Base-by-base conservation (phyloP, 2,797 vertebrate species). In the Gallirallus australis region DNA sequence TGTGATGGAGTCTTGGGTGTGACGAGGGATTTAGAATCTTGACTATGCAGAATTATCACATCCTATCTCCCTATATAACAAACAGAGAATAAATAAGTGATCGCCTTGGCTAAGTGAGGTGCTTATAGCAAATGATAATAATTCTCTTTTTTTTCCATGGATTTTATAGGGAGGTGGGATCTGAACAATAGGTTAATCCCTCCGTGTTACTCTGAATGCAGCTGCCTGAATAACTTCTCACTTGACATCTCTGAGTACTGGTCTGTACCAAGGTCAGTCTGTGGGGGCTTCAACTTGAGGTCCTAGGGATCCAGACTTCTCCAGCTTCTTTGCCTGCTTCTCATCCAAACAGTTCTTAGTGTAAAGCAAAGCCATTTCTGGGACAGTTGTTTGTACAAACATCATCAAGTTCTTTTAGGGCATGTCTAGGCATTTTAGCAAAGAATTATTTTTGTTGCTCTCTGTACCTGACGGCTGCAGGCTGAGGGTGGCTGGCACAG, bases 21-120 rank as follows among this genome's bases (percentile, higher is more conserved):
- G 82, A 95, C 92, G 75, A 85, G 25, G 71, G 64, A 81, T 94
- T 96, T 93, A 89, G 37, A 37, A 60, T 84, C 42, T 69, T 72
- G 69, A 68, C 61, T 85, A 65, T 65, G 71, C 57, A 68, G 64
- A 88, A 93, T 96, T 94, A 96, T 85, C 84, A 75, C 68, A 57
- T 89, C 71, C 84, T 59, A 33, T 68, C 86, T 92, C 40, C 25
- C 45, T 66, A 1, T 45, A 28, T 50, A 92, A 66, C 28, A 75
- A 82, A n/a, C 4, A 23, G 52, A 80, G 40, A 45, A 45, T 45
- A 89, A 86, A 53, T 72, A 89, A 89, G 30, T 3, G 7, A 61
- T 77, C 81, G 52, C 87, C 52, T 70, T 92, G 83, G 31, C 63
- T 64, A 63, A 65, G 16, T 63, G 65, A 59, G 7, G 50, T 45